phyloP scores from a whole-genome alignment of 1,140 invertebrate genomes.

The Alviniconcha marisindica region DNA sequence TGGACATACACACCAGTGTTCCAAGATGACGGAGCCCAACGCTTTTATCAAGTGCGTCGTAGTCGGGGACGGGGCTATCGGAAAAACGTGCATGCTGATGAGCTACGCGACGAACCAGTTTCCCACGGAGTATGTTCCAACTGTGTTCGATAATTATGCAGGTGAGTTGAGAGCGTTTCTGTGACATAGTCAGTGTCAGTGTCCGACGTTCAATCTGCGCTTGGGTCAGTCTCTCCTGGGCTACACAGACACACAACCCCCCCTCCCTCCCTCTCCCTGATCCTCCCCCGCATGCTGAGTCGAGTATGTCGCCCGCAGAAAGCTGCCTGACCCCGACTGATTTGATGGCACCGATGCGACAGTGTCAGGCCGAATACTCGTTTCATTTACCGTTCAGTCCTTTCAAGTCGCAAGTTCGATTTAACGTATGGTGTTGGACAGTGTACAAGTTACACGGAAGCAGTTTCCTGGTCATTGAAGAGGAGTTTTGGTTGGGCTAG shows the following conservation, averaged over 20 bases:
- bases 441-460: too few relatives aligned
- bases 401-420: too few relatives aligned
- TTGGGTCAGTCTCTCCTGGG: neutral
- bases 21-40: slow-evolving; percentile 49
- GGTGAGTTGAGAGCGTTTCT: slow-evolving; percentile 36
- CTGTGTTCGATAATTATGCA: slow-evolving; percentile 68
- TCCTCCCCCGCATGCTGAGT: too few relatives aligned
- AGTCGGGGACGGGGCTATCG: slow-evolving; percentile 65
- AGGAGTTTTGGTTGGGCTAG: too few relatives aligned
- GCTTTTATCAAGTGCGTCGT: slow-evolving; percentile 67
- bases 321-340: too few relatives aligned
- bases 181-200: neutral
- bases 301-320: too few relatives aligned
- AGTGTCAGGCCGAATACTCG: too few relatives aligned
- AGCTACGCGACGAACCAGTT: slow-evolving; percentile 71
- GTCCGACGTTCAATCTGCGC: neutral
- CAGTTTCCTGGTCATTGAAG: too few relatives aligned
- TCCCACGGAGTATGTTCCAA: slow-evolving; percentile 69
- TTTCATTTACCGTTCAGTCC: too few relatives aligned
- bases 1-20: neutral
- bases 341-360: too few relatives aligned
- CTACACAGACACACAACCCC: neutral
- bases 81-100: slow-evolving; percentile 71
- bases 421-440: too few relatives aligned
- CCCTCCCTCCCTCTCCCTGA: neutral